Percentiles rank a stretch among this genome's conserved stretches.
Conservation (phyloP, 1,140 invertebrate genomes). For the Caerostris extrusa region DNA sequence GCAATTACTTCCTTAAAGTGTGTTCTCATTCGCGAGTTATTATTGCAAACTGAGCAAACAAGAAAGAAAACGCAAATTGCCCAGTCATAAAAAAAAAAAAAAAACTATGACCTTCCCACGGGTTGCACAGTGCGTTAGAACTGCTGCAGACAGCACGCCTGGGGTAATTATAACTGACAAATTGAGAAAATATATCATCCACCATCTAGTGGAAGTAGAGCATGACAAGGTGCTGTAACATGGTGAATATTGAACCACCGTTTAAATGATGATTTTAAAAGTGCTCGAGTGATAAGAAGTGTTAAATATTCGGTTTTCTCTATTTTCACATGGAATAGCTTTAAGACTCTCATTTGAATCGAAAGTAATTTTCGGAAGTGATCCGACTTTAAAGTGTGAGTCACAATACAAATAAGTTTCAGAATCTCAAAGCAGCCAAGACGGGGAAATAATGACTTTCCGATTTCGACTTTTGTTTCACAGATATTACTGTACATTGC, state of each 20-base stretch:
- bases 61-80: not conserved
- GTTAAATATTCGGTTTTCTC: conserved; percentile 2
- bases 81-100: not conserved
- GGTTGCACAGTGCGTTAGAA: not conserved
- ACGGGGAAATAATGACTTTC: conserved; percentile 32
- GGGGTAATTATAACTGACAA: not conserved
- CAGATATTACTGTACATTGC: not conserved
- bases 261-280: not conserved
- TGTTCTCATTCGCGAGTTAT: conserved; percentile 31
- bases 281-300: not conserved
- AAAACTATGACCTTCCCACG: not conserved
- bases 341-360: conserved; percentile 14
- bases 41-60: not conserved
- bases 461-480: conserved; percentile 29
- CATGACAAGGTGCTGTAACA: not conserved
- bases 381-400: conserved; percentile 3
- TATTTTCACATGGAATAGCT: not conserved
- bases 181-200: not conserved
- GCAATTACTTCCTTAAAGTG: conserved; percentile 45
- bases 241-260: not conserved
- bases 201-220: not conserved
- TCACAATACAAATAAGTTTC: not conserved
- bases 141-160: not conserved
- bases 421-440: conserved; percentile 16
- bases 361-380: conserved; percentile 30